These are phyloP conservation scores for Thamnophis sirtalis DNA, from an alignment of 2,113 vertebrate genomes.

Conservation along the genomic window DNA sequence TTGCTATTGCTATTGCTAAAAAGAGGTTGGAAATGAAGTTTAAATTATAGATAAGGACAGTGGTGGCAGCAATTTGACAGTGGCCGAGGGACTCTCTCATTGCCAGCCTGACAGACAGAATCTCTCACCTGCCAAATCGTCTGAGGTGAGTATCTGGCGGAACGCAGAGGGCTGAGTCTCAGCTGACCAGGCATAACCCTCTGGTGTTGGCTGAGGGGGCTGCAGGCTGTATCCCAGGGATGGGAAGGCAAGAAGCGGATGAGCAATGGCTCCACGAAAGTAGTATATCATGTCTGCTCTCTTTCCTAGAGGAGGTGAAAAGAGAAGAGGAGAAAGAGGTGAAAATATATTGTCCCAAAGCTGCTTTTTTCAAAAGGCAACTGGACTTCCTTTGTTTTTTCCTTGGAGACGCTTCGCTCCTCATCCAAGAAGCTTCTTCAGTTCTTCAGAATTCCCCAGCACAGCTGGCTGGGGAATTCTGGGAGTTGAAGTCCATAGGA, in stretches of 20 bases:
- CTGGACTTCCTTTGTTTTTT: no score
- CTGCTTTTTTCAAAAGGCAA: no score
- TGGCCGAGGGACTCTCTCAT: neutral
- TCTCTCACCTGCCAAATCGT: neutral
- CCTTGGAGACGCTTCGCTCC: no score
- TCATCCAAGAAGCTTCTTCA: no score
- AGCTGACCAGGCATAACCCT: neutral
- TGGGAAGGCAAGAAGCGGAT: neutral
- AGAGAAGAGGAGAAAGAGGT: neutral
- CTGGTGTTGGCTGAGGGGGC: neutral
- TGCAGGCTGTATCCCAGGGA: neutral
- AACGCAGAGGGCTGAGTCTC: neutral
- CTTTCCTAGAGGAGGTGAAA: neutral
- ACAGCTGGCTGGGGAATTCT: no score
- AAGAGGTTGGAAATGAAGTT: neutral
- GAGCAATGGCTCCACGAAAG: neutral
- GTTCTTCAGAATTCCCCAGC: neutral
- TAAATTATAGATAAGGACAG: neutral
- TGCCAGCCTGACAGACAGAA: neutral
- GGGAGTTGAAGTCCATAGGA: no score
- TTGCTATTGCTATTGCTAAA: no score
- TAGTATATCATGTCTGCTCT: neutral
- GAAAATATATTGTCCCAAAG: neutral
- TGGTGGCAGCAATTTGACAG: neutral
- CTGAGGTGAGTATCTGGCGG: neutral